phyloP scores from a whole-genome alignment of 92 coral and sea anemone genomes.

The Isaurus tuberculatus region DNA sequence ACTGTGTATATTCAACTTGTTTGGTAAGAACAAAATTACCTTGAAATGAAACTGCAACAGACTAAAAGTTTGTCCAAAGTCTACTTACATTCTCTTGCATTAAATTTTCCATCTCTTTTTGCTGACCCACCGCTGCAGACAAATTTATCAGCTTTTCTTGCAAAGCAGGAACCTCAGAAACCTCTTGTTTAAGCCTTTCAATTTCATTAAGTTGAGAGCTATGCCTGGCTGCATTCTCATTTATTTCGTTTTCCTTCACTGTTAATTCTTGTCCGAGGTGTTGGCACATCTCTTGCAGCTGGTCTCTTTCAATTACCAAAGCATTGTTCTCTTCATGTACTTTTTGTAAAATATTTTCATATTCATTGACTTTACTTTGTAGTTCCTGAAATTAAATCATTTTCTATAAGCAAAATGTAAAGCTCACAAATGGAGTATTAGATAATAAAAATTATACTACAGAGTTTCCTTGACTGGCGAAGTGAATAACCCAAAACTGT shows the following conservation, averaged over 20 bases:
- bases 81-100: slow-evolving; percentile 68
- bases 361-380: neutral
- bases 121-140: slow-evolving; percentile 6
- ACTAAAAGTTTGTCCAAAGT: neutral
- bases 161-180: neutral
- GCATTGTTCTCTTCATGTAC: slow-evolving; percentile 19
- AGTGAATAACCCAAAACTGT: too few relatives aligned
- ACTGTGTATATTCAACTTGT: too few relatives aligned
- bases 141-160: neutral
- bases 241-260: neutral
- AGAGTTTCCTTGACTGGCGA: too few relatives aligned
- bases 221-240: slow-evolving; percentile 17
- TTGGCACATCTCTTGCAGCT: slow-evolving; percentile 33
- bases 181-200: slow-evolving; percentile 19
- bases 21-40: too few relatives aligned
- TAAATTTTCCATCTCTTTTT: slow-evolving; percentile 23
- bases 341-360: slow-evolving; percentile 20
- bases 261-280: neutral
- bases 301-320: slow-evolving; percentile 20
- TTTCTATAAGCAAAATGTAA: neutral
- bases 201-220: slow-evolving; percentile 31
- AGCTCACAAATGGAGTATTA: neutral
- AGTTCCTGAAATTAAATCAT: slow-evolving; percentile 18
- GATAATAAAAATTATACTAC: too few relatives aligned
- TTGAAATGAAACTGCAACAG: too few relatives aligned